These are phyloP conservation scores for Drepana falcataria DNA, from an alignment of 2,888 invertebrate species.

Conservation along the genomic window DNA sequence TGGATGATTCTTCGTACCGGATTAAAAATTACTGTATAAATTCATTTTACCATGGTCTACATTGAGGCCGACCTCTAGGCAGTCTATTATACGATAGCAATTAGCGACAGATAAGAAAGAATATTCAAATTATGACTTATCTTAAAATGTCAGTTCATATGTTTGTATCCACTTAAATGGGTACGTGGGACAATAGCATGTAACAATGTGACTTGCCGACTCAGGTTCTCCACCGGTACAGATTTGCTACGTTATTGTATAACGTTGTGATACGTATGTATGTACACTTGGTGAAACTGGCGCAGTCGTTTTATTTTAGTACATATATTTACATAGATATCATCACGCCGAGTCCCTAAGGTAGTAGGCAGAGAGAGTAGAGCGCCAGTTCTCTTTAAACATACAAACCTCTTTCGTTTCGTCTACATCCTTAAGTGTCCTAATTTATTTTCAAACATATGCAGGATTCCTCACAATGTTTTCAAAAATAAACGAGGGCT, in stretches of 20 bases:
- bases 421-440: no score
- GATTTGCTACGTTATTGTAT: conserved; percentile 9
- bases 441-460: no score
- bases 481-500: no score
- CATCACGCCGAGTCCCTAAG: no score
- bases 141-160: conserved; percentile 23
- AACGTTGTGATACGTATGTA: no score
- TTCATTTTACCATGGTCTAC: neutral
- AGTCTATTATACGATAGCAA: conserved; percentile 32
- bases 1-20: conserved; percentile 3
- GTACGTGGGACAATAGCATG: conserved; percentile 17
- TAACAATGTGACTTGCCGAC: conserved; percentile 17
- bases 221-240: conserved; percentile 9
- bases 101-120: conserved; percentile 26
- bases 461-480: no score
- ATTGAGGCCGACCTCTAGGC: neutral
- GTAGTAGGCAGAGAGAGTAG: no score
- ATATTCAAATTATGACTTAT: conserved; percentile 24
- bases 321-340: no score
- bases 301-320: no score
- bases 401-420: no score
- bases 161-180: conserved; percentile 15
- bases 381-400: no score
- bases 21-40: neutral
- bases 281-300: no score